Conservation (phyloP, 1,140 invertebrate genomes). For the Habropoda laboriosa region DNA sequence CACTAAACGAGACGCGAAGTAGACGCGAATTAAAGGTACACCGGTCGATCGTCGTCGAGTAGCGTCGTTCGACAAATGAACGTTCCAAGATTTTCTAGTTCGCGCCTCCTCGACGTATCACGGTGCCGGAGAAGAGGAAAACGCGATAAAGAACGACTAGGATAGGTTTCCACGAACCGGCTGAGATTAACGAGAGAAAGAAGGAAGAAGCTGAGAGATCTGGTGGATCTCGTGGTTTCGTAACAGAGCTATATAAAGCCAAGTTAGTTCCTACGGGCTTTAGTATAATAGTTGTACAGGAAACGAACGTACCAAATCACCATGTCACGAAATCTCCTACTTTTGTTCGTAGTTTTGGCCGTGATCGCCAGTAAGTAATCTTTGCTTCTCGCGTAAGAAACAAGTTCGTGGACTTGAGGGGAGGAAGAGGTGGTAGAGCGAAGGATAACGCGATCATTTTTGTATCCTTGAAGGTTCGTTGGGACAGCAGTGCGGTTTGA, state of each 20-base stretch:
- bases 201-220: not conserved
- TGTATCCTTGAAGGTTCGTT: not conserved
- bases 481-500: not conserved
- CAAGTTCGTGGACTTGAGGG: too few species aligned
- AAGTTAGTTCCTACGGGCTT: too few species aligned
- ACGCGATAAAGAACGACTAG: not conserved
- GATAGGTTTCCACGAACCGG: not conserved
- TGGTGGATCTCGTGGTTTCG: not conserved
- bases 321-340: constrained; percentile 30
- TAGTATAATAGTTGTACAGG: not conserved
- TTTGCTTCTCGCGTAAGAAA: too few species aligned
- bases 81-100: not conserved
- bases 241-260: constrained; percentile 6
- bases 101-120: not conserved
- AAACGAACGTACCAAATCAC: constrained; percentile 12
- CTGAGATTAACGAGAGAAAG: not conserved
- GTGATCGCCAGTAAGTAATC: constrained; percentile 9
- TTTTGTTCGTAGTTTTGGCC: constrained; percentile 7
- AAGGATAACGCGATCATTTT: not conserved
- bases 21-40: not conserved
- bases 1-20: not conserved
- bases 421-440: too few species aligned
- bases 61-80: too few species aligned
- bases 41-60: too few species aligned
- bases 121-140: not conserved